These are phyloP conservation scores for Emmelina monodactyla DNA, from an alignment of 2,888 invertebrate species.

Conservation along the genomic window DNA sequence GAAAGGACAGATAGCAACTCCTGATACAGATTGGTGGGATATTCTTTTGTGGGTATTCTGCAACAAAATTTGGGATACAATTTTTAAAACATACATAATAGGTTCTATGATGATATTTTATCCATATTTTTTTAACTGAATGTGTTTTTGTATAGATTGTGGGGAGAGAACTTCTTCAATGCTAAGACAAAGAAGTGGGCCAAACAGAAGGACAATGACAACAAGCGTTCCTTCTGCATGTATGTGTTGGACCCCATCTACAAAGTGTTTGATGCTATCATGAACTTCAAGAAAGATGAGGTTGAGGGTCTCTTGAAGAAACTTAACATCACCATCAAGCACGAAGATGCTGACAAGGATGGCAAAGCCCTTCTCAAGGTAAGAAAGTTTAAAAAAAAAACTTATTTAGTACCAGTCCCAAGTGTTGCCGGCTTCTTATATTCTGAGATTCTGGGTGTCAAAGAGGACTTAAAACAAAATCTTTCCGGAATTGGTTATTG, in stretches of 20 bases:
- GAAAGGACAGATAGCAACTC: constrained; percentile 47
- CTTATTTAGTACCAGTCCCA: constrained; percentile 33
- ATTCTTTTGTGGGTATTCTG: constrained; percentile 24
- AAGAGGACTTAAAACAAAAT: constrained; percentile 48
- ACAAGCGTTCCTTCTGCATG: constrained; percentile 98
- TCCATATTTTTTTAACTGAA: background rate
- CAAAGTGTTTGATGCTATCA: constrained; percentile 83
- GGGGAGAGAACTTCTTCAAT: constrained; percentile 99
- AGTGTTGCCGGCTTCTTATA: constrained; percentile 53
- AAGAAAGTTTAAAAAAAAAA: constrained; percentile 4
- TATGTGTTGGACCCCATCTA: constrained; percentile 99
- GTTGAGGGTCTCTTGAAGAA: constrained; percentile 87
- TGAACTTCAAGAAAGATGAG: constrained; percentile 96
- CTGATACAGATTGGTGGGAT: constrained; percentile 28
- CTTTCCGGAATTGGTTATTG: constrained; percentile 55
- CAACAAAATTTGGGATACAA: constrained; percentile 36
- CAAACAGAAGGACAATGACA: constrained; percentile 87
- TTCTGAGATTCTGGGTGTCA: constrained; percentile 56
- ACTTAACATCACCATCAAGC: constrained; percentile 89
- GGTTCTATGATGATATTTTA: background rate
- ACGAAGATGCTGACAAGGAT: constrained; percentile 96
- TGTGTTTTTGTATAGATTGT: constrained; percentile 61
- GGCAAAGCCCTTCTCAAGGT: constrained; percentile 95
- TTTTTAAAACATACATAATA: background rate
- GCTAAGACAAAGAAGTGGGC: constrained; percentile 98